Base-by-base conservation (phyloP, 2,888 invertebrate genomes). In the Tetranychus truncatus region DNA sequence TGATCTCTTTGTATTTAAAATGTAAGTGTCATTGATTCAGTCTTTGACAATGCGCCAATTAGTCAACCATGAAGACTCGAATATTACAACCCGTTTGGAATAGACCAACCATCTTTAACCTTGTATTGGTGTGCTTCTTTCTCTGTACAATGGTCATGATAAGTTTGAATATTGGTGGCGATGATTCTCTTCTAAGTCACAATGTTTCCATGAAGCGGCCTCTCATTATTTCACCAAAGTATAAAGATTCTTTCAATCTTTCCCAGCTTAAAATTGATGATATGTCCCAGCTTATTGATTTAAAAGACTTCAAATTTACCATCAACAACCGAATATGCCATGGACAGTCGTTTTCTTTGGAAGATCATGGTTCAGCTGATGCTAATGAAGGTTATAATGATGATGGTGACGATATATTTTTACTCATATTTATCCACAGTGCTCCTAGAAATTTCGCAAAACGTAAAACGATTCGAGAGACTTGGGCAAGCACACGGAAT, bases 341-440 rank as follows among this genome's bases (percentile, higher is more conserved):
- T 66, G 44, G 34, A 71, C 45, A 15, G 18, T 3, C 55, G 15
- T 55, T 15, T 15, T 6, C 55, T 55, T 55, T 55, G 55, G 9
- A 15, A 55, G 15, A 55, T 4, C 34, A 34, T 34, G 34, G 34
- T 3, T 5, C 66, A 11, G 20, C 20, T 69, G 44, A 24, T 71
- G 34, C 15, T 1, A 73, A 46, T 44, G 11, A 6, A 24, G 73
- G n/a, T 73, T 8, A 73, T 24, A 20, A 34, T 73, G 7, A 20
- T 18, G 11, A 44, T 18, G 65, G 45, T 11, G 65, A 55, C 18
- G 21, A 46, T 69, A 8, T 77, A 34, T 77, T 77, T 77, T 20
- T 79, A 20, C 74, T 78, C 11, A 76, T 79, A 6, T 79, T 79
- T 65, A 75, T 79, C 45, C 79, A 79, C 73, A 77, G 77, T 45